phyloP scores from a whole-genome alignment of 2,113 vertebrate species.

The Perognathus longimembris region DNA sequence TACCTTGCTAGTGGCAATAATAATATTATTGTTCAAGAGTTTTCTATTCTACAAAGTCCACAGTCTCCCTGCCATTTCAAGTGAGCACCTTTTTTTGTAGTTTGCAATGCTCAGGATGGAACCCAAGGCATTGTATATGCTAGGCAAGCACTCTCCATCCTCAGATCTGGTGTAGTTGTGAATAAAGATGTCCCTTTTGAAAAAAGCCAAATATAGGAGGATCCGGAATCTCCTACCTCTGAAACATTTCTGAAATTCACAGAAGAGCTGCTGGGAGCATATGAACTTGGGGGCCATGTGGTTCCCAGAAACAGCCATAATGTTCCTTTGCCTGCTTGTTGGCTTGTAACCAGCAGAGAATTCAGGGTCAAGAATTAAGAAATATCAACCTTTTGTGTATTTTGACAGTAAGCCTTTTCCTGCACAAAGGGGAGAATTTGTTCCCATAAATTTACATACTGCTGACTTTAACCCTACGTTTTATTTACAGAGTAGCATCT shows the following conservation, averaged over 20 bases:
- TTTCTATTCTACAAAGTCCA: not conserved
- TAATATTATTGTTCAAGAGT: not conserved
- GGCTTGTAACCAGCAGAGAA: slow-evolving; percentile 1
- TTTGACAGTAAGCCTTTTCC: slow-evolving; percentile 30
- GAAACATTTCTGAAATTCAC: not conserved
- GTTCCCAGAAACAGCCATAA: slow-evolving; percentile 32
- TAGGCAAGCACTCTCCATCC: not conserved
- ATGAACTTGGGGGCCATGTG: not conserved
- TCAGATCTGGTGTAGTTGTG: not conserved
- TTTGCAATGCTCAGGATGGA: not conserved
- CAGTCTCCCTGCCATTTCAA: not conserved
- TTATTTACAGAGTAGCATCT: not conserved
- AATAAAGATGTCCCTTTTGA: not conserved
- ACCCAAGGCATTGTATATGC: not conserved
- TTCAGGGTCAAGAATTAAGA: slow-evolving; percentile 40
- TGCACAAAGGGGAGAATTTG: slow-evolving; percentile 37
- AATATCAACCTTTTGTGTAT: slow-evolving; percentile 34
- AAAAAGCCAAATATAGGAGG: not conserved
- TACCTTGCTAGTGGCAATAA: not conserved
- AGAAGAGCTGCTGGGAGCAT: not conserved
- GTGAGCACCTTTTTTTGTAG: not conserved
- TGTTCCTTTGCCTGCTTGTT: slow-evolving; percentile 42
- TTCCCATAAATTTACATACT: slow-evolving; percentile 15
- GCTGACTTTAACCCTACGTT: not conserved
- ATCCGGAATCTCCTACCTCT: not conserved